Base-by-base conservation (phyloP, 2,888 invertebrate genomes). In the Halocaridina rubra region DNA sequence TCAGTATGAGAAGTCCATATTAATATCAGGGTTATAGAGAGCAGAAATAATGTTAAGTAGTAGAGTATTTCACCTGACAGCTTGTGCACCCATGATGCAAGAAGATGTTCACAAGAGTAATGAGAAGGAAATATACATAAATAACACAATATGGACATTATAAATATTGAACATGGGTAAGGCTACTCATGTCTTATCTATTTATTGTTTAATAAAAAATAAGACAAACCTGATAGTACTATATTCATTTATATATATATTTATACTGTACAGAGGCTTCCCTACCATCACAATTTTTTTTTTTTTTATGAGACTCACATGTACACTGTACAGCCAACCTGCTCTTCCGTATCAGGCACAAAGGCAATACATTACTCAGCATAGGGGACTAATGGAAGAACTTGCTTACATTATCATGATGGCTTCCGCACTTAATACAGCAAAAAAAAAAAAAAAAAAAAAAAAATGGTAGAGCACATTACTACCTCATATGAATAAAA, bases 321-420 rank as follows among this genome's bases (percentile, higher is more conserved):
- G 61, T 81, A 64, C 80, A 81, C 80, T 81, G 64, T 74, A 81
- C 82, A 84, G 27, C 59, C 76, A 30, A 82, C 72, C 59, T 78
- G 78, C 82, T 78, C 71, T 84, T 84, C 82, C 78, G 46, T 61
- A 78, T 84, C 78, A 84, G 82, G 82, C 82, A 84, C 82, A 84
- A 84, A 84, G 82, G 82, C 82, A 84, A 84, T 72, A 84, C 82
- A 78, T 77, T 78, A 61, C 64, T 59, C 80, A 81, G 61, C 33
- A 33, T 61, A 39, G 64, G 72, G 74, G 80, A 74, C 74, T 74
- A 61, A 24, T 81, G 80, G 74, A 81, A 74, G 39, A 81, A 57
- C 72, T 33, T 39, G 69, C 69, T 78, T 33, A 30, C 57, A 64
- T 74, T 27, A 46, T 24, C 57, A 32, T 61, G n/a, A 59, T 8